Conservation (phyloP, 2,113 vertebrate species). For the Acrocephalus kingi region DNA sequence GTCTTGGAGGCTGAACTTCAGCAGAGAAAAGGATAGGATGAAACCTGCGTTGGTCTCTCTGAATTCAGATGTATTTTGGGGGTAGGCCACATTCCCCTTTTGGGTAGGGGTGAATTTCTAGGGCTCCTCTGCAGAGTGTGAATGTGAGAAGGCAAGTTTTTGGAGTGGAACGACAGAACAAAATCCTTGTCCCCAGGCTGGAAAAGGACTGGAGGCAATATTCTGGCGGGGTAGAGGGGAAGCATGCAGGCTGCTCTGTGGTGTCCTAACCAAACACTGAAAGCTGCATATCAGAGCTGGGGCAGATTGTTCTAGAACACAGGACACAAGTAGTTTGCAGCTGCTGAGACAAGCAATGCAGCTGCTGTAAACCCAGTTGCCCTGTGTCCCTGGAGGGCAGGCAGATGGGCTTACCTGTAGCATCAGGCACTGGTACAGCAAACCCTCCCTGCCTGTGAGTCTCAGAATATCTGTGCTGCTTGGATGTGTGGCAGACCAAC, state of each 20-base stretch:
- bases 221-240: not conserved
- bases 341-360: not conserved
- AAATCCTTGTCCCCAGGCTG: not conserved
- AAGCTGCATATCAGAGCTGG: accelerated
- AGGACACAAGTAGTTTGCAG: not conserved
- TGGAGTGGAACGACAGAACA: not conserved
- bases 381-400: not conserved
- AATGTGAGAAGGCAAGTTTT: not conserved
- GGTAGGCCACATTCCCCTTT: not conserved
- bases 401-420: not conserved
- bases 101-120: not conserved
- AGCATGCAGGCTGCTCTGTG: accelerated
- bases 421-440: not conserved
- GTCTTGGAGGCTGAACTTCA: not conserved
- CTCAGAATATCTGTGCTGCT: not conserved
- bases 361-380: not conserved
- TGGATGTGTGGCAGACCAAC: not conserved
- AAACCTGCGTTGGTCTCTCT: not conserved
- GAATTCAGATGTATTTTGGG: not conserved
- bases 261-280: not conserved
- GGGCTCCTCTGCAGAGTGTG: not conserved
- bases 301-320: not conserved
- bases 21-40: not conserved
- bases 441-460: not conserved
- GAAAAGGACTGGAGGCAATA: not conserved